Evolutionary conservation across 92 coral and sea anemone genomes (phyloP), one percentile per base, ranked within the genome.

Genomic region (Zoanthus solanderi): DNA sequence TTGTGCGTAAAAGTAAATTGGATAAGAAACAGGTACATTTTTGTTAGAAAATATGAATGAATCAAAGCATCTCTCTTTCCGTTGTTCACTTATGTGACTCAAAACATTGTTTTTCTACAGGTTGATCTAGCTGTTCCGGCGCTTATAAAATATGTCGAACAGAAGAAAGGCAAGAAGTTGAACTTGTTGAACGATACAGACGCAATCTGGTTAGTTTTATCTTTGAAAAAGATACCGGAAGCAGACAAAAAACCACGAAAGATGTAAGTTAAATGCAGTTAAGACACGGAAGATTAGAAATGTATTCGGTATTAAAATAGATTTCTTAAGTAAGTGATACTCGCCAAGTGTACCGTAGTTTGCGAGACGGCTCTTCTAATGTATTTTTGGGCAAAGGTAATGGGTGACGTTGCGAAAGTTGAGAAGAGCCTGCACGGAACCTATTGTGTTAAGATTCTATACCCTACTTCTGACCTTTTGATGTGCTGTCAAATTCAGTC

Each of bases 111-210:
- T 12, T 29, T 87, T 67, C 16, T 81, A 4, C 9, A 95, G 99
- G 98, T 97, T 15, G 91, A 94, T 75, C 54, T 88, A 31, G 99
- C 98, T 2, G 94, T 97, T 28, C 93, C 95, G 72, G 97, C 99
- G 28, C 92, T 97, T 54, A 54, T 97, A 84, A 92, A 90, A 67
- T 89, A 95, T 52, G 90, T 89, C 9, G 86, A 88, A 61, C 87
- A 92, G 78, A 92, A 93, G 57, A 73, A 71, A 84, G 84, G 88
- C 9, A 94, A 94, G 58, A 79, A 91, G 45, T 75, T 91, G 58
- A 76, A 76, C 45, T 87, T 95, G 47, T 87, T 97, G 65, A 91
- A 93, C 78, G 98, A 92, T 13, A 76, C 92, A 2, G 96, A 94
- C 37, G 56, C 91, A 14, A 92, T 97, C 30, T 92, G 95, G 94